Conservation (phyloP, 2,113 vertebrate species). For the Tenebrosternarchus preto region DNA sequence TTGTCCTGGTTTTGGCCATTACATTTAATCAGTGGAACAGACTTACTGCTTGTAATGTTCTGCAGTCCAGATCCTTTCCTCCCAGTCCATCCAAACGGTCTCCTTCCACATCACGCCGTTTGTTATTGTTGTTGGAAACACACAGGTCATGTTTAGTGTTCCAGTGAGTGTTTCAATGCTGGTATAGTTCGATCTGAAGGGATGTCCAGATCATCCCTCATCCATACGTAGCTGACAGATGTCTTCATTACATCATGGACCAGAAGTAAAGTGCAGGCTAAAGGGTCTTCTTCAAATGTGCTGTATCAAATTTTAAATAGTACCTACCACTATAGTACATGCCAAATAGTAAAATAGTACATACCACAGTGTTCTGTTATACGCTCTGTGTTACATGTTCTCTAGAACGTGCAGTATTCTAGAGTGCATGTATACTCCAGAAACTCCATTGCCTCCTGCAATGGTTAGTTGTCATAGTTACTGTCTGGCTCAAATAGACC, state of each 20-base stretch:
- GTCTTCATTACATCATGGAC: too few relatives aligned
- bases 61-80: not conserved
- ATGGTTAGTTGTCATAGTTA: conserved; percentile 1
- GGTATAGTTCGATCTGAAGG: not conserved
- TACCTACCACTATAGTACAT: too few relatives aligned
- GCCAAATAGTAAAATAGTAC: too few relatives aligned
- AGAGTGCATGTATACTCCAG: not conserved
- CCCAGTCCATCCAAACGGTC: too few relatives aligned
- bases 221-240: too few relatives aligned
- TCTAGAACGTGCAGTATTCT: not conserved
- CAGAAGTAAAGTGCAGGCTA: too few relatives aligned
- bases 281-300: too few relatives aligned
- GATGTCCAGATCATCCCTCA: too few relatives aligned
- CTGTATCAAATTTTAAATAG: too few relatives aligned
- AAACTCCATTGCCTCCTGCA: not conserved
- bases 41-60: not conserved
- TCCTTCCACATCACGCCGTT: not conserved
- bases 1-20: not conserved
- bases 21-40: not conserved
- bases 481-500: not conserved
- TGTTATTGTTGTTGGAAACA: too few relatives aligned
- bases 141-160: too few relatives aligned
- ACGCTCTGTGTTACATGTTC: not conserved
- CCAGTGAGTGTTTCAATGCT: not conserved
- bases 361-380: not conserved